Conservation (phyloP, 2,113 vertebrate species). For the Platycercus adscitus region DNA sequence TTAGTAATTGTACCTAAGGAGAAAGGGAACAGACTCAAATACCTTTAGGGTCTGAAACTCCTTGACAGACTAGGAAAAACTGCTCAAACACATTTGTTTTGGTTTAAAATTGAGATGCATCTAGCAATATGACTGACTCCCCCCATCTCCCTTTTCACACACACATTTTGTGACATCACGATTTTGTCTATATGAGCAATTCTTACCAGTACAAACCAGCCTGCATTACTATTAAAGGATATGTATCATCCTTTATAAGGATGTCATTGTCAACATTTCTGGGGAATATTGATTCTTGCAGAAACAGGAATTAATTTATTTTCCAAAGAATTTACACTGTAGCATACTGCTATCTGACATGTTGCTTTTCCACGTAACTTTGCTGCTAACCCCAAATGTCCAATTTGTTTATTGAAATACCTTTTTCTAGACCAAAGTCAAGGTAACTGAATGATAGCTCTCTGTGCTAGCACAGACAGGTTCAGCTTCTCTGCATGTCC, state of each 20-base stretch:
- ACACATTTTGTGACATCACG: constrained; percentile 25
- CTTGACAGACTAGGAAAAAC: constrained; percentile 51
- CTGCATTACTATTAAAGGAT: neutral
- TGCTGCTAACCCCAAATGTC: constrained; percentile 9
- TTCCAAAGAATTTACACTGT: neutral
- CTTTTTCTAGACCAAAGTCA: neutral
- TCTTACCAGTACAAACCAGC: neutral
- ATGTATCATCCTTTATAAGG: neutral
- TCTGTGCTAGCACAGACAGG: neutral
- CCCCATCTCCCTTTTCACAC: neutral
- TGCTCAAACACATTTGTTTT: constrained; percentile 49
- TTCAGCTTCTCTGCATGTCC: neutral
- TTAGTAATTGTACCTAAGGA: constrained; percentile 56
- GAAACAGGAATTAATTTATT: neutral
- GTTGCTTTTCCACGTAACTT: neutral
- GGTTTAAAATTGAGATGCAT: constrained; percentile 29
- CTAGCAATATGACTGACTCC: neutral
- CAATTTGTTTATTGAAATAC: neutral
- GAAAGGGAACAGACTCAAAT: constrained; percentile 50
- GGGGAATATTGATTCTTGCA: neutral
- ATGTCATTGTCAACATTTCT: neutral
- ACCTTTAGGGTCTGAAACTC: constrained; percentile 57
- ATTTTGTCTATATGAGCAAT: neutral
- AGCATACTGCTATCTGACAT: neutral
- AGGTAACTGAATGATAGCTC: neutral